phyloP scores from a whole-genome alignment of 1,140 invertebrate genomes.

The Hyles euphorbiae region DNA sequence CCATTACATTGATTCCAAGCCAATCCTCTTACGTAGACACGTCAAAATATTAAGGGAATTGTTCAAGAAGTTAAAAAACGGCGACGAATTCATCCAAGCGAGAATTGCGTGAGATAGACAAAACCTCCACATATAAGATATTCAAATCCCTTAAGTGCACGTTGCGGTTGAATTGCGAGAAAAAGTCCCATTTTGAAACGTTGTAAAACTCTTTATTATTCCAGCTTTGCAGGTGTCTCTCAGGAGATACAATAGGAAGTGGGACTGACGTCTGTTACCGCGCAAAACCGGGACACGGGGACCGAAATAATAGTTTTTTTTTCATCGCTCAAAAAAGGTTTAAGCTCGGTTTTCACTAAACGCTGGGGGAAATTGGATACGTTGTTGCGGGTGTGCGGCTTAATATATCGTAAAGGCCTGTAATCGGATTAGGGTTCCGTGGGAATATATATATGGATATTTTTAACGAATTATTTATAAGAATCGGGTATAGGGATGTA shows the following conservation, averaged over 20 bases:
- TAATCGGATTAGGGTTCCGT: too few relatives aligned
- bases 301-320: constrained; percentile 33
- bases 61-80: constrained; percentile 57
- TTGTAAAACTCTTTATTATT: constrained; percentile 74
- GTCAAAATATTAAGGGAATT: constrained; percentile 39
- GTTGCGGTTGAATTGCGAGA: constrained; percentile 70
- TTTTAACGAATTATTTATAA: too few relatives aligned
- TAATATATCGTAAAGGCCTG: too few relatives aligned
- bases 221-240: constrained; percentile 63
- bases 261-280: constrained; percentile 37
- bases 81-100: constrained; percentile 42
- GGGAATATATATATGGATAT: too few relatives aligned
- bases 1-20: not conserved
- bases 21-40: constrained; percentile 5
- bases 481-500: too few relatives aligned
- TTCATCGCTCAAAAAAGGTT: constrained; percentile 18
- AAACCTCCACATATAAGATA: constrained; percentile 67
- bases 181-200: constrained; percentile 71
- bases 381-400: not conserved
- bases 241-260: constrained; percentile 46
- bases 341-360: constrained; percentile 12
- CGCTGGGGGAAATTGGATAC: not conserved
- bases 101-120: constrained; percentile 63
- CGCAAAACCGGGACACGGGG: constrained; percentile 20
- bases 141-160: constrained; percentile 74